Percentiles rank a stretch among this genome's conserved stretches.
Evolutionary conservation across 1,140 invertebrate genomes (phyloP).

Genomic region (Asbolus verrucosus): DNA sequence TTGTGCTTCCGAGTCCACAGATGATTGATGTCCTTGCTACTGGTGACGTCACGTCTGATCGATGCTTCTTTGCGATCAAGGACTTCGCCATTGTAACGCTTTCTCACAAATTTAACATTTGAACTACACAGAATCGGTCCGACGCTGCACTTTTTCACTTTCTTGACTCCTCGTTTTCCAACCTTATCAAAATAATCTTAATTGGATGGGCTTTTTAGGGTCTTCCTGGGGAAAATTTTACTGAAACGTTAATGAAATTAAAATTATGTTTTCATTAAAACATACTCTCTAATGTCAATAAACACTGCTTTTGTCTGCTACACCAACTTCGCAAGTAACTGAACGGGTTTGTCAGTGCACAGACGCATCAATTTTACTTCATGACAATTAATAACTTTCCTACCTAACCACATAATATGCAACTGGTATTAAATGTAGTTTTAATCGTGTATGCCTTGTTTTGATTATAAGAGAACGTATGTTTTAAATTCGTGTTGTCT

Average conservation of each 20-base stretch:
- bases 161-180: background rate
- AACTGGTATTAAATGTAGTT: no score
- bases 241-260: slow-evolving; percentile 24
- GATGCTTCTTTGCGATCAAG: slow-evolving; percentile 33
- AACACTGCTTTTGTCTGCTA: slow-evolving; percentile 7
- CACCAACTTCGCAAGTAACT: slow-evolving; percentile 1
- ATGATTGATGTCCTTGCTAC: slow-evolving; percentile 29
- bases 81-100: slow-evolving; percentile 22
- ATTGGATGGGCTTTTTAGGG: slow-evolving; percentile 11
- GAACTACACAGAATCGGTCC: background rate
- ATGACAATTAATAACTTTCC: slow-evolving; percentile 4
- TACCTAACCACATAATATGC: no score
- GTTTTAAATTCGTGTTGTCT: no score
- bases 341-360: background rate
- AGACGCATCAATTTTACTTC: no score
- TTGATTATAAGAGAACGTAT: no score
- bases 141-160: no score
- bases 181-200: background rate
- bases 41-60: slow-evolving; percentile 33
- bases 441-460: no score
- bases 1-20: slow-evolving; percentile 32
- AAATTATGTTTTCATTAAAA: background rate
- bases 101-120: slow-evolving; percentile 14
- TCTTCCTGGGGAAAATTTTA: background rate
- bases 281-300: background rate